Evolutionary conservation across 2,797 vertebrate species (phyloP).

Genomic region (Leptoclinus maculatus): DNA sequence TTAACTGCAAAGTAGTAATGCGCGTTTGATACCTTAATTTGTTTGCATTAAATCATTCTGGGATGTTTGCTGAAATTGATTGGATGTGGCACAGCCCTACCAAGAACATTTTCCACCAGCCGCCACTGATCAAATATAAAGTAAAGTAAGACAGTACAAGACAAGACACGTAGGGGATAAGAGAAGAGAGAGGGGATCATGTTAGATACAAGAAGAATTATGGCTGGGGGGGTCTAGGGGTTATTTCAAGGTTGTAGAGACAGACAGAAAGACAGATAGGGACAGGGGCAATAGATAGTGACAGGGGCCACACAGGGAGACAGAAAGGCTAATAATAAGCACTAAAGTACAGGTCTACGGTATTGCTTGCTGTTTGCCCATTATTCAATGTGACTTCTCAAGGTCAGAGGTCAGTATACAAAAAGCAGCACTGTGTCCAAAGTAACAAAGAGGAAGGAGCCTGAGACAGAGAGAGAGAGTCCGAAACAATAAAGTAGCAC

Average conservation of each 20-base stretch:
- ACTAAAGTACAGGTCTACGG: slow-evolving; percentile 36
- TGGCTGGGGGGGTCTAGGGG: background rate
- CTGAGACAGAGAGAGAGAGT: slow-evolving; percentile 56
- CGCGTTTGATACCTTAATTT: no score
- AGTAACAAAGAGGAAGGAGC: slow-evolving; percentile 55
- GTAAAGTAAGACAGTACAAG: background rate
- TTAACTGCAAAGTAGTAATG: no score
- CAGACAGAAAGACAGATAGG: background rate
- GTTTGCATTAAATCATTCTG: no score
- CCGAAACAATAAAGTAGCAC: slow-evolving; percentile 74
- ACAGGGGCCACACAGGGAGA: slow-evolving; percentile 9
- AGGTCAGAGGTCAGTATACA: slow-evolving; percentile 71
- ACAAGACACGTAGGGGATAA: background rate
- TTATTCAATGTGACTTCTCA: slow-evolving; percentile 68
- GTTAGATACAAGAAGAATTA: slow-evolving; percentile 20
- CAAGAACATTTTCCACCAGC: no score
- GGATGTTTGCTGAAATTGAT: no score
- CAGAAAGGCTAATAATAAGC: slow-evolving; percentile 35
- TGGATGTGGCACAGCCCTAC: no score
- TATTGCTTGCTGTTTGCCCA: slow-evolving; percentile 36
- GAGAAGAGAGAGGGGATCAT: slow-evolving; percentile 4
- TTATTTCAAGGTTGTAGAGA: slow-evolving; percentile 41
- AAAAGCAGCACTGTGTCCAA: slow-evolving; percentile 50
- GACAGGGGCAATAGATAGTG: background rate
- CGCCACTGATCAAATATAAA: no score